Base-by-base conservation (phyloP, 2,888 invertebrate genomes). In the Celastrina argiolus region DNA sequence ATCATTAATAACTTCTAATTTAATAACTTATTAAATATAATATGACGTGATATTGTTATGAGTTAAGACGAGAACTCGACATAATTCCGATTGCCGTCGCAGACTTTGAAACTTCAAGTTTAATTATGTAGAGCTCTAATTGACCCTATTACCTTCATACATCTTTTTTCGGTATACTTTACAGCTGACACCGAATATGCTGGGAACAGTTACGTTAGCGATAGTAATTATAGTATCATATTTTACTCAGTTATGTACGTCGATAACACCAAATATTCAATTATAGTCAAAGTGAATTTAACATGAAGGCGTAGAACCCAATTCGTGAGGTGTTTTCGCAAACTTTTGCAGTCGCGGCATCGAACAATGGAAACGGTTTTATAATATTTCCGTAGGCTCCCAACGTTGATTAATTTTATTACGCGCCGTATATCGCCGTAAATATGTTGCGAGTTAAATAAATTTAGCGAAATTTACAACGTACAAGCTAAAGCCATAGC, bases 401-500 rank as follows among this genome's bases (percentile, higher is more conserved):
- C 61, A 6, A 36, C 14, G 22, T 39, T 39, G 22, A 61, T 22
- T 61, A 61, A 61, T 61, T 18, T 39, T 7, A 39, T 39, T 61
- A 61, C 59, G 31, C 7, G 31, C 31, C 58, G n/a, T 58, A 31
- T 56, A 56, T 10, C 18, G 59, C 10, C 61, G 61, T 39, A 14
- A 36, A 39, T 39, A 61, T 22, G 36, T 39, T 36, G 34, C 2
- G 22, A 61, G 39, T 61, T 61, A 61, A 61, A 61, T 61, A 61
- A 61, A 39, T 61, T 61, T 61, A 61, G 36, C 61, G 36, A 61
- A 39, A 61, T 61, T 61, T 61, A 61, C 61, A 61, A 61, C 61
- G 61, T 36, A 61, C 61, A 63, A 66, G 68, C 68, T 66, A 71
- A 73, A 73, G 72, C 73, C 73, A 71, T 73, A 73, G 71, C 73